phyloP scores from a whole-genome alignment of 2,113 vertebrate species.

The Smithornis capensis region DNA sequence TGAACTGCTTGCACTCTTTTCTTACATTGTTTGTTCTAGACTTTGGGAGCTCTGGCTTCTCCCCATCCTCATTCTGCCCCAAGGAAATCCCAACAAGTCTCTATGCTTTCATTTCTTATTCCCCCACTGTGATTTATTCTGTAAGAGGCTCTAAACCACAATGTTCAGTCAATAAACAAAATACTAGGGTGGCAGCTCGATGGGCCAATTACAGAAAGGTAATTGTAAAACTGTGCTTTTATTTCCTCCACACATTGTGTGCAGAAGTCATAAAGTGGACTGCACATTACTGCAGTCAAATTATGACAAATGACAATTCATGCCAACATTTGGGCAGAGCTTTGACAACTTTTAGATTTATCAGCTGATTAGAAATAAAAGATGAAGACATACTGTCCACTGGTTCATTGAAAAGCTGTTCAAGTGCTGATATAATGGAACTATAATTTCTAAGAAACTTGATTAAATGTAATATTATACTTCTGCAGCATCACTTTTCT shows the following conservation, averaged over 20 bases:
- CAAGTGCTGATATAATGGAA: constrained; percentile 62
- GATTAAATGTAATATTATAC: constrained; percentile 41
- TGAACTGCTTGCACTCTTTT: not conserved
- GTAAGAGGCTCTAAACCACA: not conserved
- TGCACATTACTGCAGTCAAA: constrained; percentile 39
- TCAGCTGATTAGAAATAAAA: constrained; percentile 63
- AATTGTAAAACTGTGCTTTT: constrained; percentile 27
- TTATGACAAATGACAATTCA: constrained; percentile 41
- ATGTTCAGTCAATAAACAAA: constrained; percentile 51
- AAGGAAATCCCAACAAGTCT: not conserved
- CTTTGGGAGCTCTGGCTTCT: not conserved
- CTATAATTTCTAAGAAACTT: constrained; percentile 61
- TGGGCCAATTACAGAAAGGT: constrained; percentile 1
- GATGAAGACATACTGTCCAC: constrained; percentile 28
- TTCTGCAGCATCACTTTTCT: constrained; percentile 3
- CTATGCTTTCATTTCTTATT: constrained; percentile 14
- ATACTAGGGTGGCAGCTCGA: constrained; percentile 27
- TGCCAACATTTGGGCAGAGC: not conserved
- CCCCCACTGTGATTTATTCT: constrained; percentile 22
- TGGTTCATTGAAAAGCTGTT: constrained; percentile 52
- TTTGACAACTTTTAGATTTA: constrained; percentile 42
- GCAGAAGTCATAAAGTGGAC: not conserved
- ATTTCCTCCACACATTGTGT: not conserved
- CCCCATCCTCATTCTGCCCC: not conserved
- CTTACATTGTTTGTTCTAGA: not conserved